Conservation (phyloP, 2,888 invertebrate species). For the Drosophila differens region DNA sequence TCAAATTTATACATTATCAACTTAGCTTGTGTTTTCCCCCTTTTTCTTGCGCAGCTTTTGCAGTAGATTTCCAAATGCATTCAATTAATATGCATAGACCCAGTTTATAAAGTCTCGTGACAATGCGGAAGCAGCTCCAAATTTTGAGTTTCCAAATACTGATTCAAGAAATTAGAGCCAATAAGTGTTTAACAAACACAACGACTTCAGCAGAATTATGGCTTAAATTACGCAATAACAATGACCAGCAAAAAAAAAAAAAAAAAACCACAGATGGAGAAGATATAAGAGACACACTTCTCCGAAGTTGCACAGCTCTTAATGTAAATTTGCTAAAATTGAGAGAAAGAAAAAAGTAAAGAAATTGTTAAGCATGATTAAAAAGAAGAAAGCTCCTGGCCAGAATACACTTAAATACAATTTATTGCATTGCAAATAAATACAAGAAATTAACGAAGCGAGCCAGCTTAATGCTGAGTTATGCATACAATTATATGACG, state of each 20-base stretch:
- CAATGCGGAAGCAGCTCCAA: conserved; percentile 31
- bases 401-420: conserved; percentile 52
- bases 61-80: conserved; percentile 34
- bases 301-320: conserved; percentile 42
- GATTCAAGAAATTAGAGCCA: conserved; percentile 23
- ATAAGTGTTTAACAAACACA: conserved; percentile 11
- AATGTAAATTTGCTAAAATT: conserved; percentile 32
- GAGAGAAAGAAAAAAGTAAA: conserved; percentile 3
- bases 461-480: conserved; percentile 64
- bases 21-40: conserved; percentile 1
- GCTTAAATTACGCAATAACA: conserved; percentile 54
- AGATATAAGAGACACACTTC: conserved; percentile 39
- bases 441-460: conserved; percentile 51
- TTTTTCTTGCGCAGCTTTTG: conserved; percentile 20
- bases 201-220: conserved; percentile 15
- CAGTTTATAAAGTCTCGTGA: conserved; percentile 25
- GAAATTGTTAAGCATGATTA: conserved; percentile 44
- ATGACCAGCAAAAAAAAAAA: conserved; percentile 21
- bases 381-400: conserved; percentile 50
- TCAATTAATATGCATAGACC: conserved; percentile 32
- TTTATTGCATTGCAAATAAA: conserved; percentile 73
- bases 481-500: conserved; percentile 53
- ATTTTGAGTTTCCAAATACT: not conserved
- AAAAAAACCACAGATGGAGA: not conserved
- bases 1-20: not conserved